A percentile compares a stretch with the other conserved stretches of the same genome.
phyloP scores from a whole-genome alignment of 2,113 vertebrate genomes.

The Phaetusa simplex region DNA sequence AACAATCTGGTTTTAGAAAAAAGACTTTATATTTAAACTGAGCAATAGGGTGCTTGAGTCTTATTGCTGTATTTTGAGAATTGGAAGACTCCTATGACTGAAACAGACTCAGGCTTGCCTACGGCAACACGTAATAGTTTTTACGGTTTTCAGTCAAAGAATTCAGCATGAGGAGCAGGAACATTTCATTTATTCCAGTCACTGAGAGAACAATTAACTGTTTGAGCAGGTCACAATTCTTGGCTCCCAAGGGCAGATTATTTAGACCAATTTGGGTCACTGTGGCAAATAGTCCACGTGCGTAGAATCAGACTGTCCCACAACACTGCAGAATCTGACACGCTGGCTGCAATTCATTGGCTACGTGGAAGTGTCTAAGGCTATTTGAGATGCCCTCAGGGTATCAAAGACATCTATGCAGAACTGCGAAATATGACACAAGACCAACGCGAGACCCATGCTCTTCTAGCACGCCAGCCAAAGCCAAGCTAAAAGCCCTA shows the following conservation, averaged over 20 bases:
- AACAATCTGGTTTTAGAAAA: neutral
- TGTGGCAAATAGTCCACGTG: neutral
- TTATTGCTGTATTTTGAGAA: neutral
- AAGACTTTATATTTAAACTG: slow-evolving; percentile 24
- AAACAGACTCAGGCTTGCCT: slow-evolving; percentile 17
- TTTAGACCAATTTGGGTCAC: neutral
- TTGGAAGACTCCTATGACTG: slow-evolving; percentile 7
- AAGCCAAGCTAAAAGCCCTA: neutral
- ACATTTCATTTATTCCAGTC: neutral
- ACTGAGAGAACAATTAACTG: slow-evolving; percentile 14
- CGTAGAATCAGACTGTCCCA: neutral
- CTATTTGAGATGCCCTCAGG: neutral
- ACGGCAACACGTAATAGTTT: slow-evolving; percentile 11
- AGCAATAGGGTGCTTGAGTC: neutral
- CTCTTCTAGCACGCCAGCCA: neutral
- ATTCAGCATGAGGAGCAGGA: slow-evolving; percentile 5
- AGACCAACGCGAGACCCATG: neutral
- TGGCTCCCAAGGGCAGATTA: neutral
- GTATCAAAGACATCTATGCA: neutral
- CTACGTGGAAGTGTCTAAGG: neutral
- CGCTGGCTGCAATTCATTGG: neutral
- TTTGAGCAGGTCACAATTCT: neutral
- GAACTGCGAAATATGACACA: neutral
- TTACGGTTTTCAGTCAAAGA: slow-evolving; percentile 40
- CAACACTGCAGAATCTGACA: neutral